phyloP scores from a whole-genome alignment of 2,113 vertebrate genomes.

The Indri indri region DNA sequence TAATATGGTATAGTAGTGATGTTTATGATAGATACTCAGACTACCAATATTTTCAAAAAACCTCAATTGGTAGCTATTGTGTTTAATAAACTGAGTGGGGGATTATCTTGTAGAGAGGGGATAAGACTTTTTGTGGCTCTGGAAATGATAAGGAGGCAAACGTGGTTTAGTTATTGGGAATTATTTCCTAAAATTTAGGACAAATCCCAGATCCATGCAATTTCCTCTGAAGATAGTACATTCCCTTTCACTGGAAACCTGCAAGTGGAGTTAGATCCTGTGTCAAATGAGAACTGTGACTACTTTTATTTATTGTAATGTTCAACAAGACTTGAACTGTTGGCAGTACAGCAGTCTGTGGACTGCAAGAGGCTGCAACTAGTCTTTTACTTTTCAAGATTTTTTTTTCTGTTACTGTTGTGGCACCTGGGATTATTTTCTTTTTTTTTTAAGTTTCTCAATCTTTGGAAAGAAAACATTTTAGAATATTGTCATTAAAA shows the following conservation, averaged over 20 bases:
- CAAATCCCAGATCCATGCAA: background rate
- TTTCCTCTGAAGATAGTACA: slow-evolving; percentile 1
- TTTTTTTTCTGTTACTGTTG: slow-evolving; percentile 78
- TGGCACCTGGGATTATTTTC: slow-evolving; percentile 79
- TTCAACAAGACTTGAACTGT: background rate
- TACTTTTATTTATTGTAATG: background rate
- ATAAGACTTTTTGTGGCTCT: background rate
- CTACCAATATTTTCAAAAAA: background rate
- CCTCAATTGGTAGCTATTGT: background rate
- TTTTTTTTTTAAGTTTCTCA: slow-evolving; percentile 74
- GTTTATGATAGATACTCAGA: background rate
- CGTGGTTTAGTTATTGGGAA: background rate
- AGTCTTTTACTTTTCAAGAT: background rate
- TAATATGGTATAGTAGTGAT: background rate
- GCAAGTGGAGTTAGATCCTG: background rate
- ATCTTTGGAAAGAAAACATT: slow-evolving; percentile 81
- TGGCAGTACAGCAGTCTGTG: background rate
- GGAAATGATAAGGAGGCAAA: background rate
- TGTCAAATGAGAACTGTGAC: background rate
- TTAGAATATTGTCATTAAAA: slow-evolving; percentile 85
- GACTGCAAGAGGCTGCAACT: background rate
- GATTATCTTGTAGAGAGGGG: background rate
- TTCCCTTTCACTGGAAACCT: background rate
- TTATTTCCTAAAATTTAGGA: slow-evolving; percentile 19
- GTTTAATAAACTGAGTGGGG: background rate